These are phyloP conservation scores for Rhynchonema sp. DNA, from an alignment of 2,888 invertebrate genomes.

Conservation along the genomic window DNA sequence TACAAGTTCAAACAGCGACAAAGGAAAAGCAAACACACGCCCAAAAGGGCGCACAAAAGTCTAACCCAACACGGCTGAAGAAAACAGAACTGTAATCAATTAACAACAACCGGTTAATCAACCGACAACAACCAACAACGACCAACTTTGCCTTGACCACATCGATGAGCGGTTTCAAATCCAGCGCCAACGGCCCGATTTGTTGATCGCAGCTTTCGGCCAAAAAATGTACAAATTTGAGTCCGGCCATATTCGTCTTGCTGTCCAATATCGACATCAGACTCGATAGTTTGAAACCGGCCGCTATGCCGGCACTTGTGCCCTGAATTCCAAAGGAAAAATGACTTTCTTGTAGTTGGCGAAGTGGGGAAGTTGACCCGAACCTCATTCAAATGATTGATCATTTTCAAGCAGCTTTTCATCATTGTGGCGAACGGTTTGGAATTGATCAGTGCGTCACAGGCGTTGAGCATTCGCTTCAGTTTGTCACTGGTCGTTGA, in stretches of 20 bases:
- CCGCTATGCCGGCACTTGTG: neutral
- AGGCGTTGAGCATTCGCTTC: neutral
- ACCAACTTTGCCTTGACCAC: neutral
- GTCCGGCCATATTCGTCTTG: neutral
- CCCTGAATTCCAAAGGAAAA: no score
- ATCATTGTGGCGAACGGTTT: neutral
- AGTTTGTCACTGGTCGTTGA: neutral
- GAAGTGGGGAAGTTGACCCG: no score
- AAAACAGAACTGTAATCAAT: no score
- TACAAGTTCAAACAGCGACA: no score
- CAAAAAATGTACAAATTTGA: neutral
- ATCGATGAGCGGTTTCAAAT: neutral
- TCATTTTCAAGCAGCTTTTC: neutral
- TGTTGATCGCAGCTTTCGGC: neutral
- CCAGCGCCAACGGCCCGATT: neutral
- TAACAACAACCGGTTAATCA: no score
- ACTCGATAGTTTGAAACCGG: neutral
- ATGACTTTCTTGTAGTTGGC: no score
- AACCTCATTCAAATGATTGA: neutral
- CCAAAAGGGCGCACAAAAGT: no score
- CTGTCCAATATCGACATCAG: neutral
- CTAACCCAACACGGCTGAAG: no score
- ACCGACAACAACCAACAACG: no score
- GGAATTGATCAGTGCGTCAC: neutral
- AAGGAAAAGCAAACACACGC: no score